Conservation (phyloP, 2,113 vertebrate species). For the Circaetus gallicus region DNA sequence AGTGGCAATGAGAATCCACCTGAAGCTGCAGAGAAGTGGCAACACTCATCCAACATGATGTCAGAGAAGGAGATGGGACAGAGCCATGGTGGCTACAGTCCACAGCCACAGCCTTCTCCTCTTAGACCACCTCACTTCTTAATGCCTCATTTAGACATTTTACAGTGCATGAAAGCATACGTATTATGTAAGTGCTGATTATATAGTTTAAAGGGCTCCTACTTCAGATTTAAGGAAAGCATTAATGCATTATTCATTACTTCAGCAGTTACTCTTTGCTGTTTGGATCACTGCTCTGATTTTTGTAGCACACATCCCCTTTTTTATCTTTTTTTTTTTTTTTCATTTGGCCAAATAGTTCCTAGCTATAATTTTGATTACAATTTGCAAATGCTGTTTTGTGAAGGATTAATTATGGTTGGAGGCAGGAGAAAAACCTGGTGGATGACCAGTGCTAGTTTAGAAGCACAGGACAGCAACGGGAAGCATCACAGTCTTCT, state of each 20-base stretch:
- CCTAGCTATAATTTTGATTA: not conserved
- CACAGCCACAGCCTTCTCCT: not conserved
- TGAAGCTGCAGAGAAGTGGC: not conserved
- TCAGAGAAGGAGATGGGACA: not conserved
- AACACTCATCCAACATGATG: not conserved
- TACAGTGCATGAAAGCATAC: not conserved
- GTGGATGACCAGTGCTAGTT: not conserved
- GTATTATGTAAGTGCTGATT: not conserved
- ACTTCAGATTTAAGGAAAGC: not conserved
- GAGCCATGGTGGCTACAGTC: not conserved
- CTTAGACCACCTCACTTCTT: not conserved
- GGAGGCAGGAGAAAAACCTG: not conserved
- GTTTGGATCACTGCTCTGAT: not conserved
- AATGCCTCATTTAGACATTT: not conserved
- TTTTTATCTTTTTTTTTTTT: not conserved
- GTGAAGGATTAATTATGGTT: not conserved
- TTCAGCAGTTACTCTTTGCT: not conserved
- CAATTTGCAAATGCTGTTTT: not conserved
- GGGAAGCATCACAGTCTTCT: accelerated
- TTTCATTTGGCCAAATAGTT: not conserved
- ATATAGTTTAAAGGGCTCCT: not conserved
- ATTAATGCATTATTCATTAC: not conserved
- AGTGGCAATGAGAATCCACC: accelerated
- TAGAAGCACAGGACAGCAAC: not conserved
- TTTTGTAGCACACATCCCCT: not conserved